phyloP scores from a whole-genome alignment of 2,888 invertebrate species.

The Thymelicus sylvestris region DNA sequence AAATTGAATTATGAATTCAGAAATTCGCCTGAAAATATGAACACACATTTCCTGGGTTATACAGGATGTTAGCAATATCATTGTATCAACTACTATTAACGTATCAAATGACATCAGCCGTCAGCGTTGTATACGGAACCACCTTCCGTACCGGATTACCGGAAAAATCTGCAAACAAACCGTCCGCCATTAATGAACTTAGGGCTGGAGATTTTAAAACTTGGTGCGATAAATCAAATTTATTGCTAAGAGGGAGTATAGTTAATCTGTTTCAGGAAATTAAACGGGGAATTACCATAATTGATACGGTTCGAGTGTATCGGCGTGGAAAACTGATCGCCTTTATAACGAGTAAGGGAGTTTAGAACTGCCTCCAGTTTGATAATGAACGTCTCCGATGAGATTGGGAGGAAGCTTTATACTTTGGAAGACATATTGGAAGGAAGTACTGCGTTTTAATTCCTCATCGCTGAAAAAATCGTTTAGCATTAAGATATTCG shows the following conservation, averaged over 20 bases:
- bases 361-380: conserved; percentile 54
- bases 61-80: no score
- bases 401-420: conserved; percentile 49
- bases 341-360: conserved; percentile 57
- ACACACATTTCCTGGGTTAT: no score
- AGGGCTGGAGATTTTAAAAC: conserved; percentile 61
- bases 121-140: no score
- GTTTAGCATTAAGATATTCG: background rate
- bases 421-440: conserved; percentile 34
- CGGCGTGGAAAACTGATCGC: conserved; percentile 78
- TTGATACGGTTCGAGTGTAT: conserved; percentile 79
- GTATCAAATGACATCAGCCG: no score
- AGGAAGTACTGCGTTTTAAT: conserved; percentile 27
- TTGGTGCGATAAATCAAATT: conserved; percentile 75
- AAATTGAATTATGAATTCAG: no score
- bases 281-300: conserved; percentile 82
- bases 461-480: conserved; percentile 5
- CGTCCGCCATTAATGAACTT: conserved; percentile 49
- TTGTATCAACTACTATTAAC: no score
- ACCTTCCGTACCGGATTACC: background rate
- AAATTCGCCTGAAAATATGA: no score
- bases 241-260: conserved; percentile 69
- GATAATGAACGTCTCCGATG: conserved; percentile 62
- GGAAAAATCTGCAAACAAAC: conserved; percentile 25
- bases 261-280: conserved; percentile 82